A percentile compares a stretch with the other conserved stretches of the same genome.
phyloP scores from a whole-genome alignment of 2,797 vertebrate genomes.

The Myiotriccus ornatus region DNA sequence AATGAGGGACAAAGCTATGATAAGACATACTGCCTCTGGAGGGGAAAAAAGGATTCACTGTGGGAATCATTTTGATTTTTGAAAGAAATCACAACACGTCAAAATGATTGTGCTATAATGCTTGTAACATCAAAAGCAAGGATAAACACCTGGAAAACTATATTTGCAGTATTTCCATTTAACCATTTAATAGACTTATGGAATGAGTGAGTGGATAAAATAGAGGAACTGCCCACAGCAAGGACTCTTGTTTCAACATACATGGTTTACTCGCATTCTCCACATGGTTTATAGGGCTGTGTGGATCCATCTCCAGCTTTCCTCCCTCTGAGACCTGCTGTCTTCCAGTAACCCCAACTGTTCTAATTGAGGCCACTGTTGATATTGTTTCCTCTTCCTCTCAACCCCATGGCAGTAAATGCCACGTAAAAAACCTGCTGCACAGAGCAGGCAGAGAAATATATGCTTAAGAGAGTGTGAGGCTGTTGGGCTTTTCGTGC shows the following conservation, averaged over 20 bases:
- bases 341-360: rapidly evolving
- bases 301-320: background rate
- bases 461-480: rapidly evolving
- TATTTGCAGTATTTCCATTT: background rate
- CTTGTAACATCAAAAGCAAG: background rate
- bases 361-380: background rate
- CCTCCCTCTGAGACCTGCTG: background rate
- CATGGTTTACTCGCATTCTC: rapidly evolving
- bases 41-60: background rate
- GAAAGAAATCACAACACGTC: background rate
- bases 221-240: background rate
- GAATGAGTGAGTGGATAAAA: background rate
- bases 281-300: rapidly evolving
- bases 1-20: slow-evolving; percentile 15
- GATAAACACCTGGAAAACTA: background rate
- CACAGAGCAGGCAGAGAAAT: background rate
- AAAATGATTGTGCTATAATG: background rate
- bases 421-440: background rate
- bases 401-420: background rate
- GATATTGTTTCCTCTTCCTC: background rate
- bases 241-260: background rate
- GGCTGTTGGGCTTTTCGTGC: background rate
- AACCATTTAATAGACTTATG: background rate
- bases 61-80: slow-evolving; percentile 19
- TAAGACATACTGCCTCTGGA: slow-evolving; percentile 24